phyloP scores from a whole-genome alignment of 2,797 vertebrate genomes.

The Poecilia wingei region DNA sequence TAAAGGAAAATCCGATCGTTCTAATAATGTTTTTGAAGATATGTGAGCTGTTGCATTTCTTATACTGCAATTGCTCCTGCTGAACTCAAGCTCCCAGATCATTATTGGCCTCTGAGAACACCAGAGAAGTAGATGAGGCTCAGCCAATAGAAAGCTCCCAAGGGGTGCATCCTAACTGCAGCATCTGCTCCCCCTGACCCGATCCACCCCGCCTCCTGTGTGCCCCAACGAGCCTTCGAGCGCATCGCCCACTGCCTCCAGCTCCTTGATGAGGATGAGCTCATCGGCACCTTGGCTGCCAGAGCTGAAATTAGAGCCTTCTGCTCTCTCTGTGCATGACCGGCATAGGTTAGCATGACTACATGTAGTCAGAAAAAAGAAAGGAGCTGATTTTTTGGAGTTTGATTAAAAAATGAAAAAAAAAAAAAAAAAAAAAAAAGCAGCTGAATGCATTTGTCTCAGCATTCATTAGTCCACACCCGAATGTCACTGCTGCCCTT shows the following conservation, averaged over 20 bases:
- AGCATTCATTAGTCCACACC: slow-evolving; percentile 27
- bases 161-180: slow-evolving; percentile 61
- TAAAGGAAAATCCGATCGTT: slow-evolving; percentile 47
- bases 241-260: slow-evolving; percentile 71
- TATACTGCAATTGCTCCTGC: slow-evolving; percentile 21
- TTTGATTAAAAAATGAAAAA: slow-evolving; percentile 43
- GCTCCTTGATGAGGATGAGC: slow-evolving; percentile 77
- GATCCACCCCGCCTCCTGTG: slow-evolving; percentile 27
- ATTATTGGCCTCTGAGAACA: slow-evolving; percentile 47
- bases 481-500: slow-evolving; percentile 31
- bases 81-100: slow-evolving; percentile 24
- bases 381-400: slow-evolving; percentile 65
- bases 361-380: slow-evolving; percentile 69
- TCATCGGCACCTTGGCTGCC: slow-evolving; percentile 77
- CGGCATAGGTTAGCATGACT: slow-evolving; percentile 77
- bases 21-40: slow-evolving; percentile 19
- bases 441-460: slow-evolving; percentile 36
- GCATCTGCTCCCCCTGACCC: slow-evolving; percentile 70
- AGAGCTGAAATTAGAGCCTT: slow-evolving; percentile 79
- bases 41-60: slow-evolving; percentile 45
- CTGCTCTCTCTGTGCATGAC: slow-evolving; percentile 71
- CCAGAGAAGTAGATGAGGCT: slow-evolving; percentile 53
- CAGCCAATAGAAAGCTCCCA: slow-evolving; percentile 54
- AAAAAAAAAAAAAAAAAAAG: slow-evolving; percentile 22
- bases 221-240: slow-evolving; percentile 65